Percentiles rank a stretch among this genome's conserved stretches.
Conservation (phyloP, 2,113 vertebrate genomes). For the Gopherus evgoodei region DNA sequence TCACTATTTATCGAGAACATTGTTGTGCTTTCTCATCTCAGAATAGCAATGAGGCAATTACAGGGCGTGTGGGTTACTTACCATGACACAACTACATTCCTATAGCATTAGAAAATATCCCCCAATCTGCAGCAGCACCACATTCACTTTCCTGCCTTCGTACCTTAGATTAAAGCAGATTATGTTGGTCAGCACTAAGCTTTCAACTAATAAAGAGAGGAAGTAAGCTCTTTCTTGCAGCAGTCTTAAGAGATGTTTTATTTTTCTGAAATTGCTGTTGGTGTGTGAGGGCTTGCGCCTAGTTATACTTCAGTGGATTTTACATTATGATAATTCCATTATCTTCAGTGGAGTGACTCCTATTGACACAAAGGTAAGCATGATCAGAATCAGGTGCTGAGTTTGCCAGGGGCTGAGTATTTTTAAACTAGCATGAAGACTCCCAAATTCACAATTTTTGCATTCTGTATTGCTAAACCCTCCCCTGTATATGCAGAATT, state of each 20-base stretch:
- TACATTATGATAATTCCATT: neutral
- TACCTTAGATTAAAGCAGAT: neutral
- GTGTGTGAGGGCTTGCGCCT: neutral
- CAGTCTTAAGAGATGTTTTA: neutral
- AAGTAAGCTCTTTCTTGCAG: rapidly evolving
- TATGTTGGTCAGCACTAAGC: neutral
- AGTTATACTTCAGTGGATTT: rapidly evolving
- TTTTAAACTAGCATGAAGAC: neutral
- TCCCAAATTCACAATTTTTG: neutral
- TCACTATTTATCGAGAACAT: neutral
- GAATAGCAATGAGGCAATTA: slow-evolving; percentile 56
- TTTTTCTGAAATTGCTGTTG: neutral
- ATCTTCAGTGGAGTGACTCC: neutral
- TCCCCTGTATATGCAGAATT: neutral
- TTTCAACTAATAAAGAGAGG: neutral
- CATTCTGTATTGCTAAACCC: neutral
- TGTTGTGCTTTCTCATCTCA: neutral
- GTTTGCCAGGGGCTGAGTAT: neutral
- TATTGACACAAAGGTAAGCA: neutral
- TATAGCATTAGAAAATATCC: slow-evolving; percentile 60
- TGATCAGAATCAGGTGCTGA: neutral
- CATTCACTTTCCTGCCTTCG: slow-evolving; percentile 38
- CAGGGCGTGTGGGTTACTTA: slow-evolving; percentile 63
- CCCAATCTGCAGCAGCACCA: slow-evolving; percentile 40
- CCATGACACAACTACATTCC: slow-evolving; percentile 69